A percentile compares a stretch with the other conserved stretches of the same genome.
phyloP scores from a whole-genome alignment of 1,140 invertebrate species.

The Eriosoma lanigerum region DNA sequence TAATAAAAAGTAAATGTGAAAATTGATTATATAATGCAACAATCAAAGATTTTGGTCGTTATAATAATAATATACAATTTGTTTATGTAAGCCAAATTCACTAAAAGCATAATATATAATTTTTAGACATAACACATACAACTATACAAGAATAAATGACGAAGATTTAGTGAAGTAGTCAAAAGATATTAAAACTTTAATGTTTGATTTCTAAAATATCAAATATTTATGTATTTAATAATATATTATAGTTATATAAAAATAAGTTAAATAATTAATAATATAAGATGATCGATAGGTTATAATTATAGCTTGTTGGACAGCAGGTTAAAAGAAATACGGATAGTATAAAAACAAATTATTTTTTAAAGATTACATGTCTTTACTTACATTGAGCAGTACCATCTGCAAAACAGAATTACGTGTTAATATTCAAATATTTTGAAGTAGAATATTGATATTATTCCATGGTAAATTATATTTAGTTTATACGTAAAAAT shows the following conservation, averaged over 20 bases:
- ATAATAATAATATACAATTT: no score
- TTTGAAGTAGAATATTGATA: no score
- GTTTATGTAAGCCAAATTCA: neutral
- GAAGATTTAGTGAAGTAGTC: no score
- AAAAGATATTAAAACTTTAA: no score
- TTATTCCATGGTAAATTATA: no score
- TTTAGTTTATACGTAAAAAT: no score
- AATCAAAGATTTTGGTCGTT: no score
- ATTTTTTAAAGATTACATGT: slow-evolving; percentile 46
- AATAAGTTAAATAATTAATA: neutral
- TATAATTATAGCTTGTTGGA: neutral
- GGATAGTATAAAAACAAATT: slow-evolving; percentile 4
- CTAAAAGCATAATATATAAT: slow-evolving; percentile 13
- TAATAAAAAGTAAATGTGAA: no score
- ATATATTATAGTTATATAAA: neutral
- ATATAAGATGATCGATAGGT: neutral
- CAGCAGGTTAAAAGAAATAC: slow-evolving; percentile 11
- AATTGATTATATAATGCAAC: no score
- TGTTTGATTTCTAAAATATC: no score
- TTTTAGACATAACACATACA: neutral
- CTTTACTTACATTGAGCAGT: slow-evolving; percentile 52
- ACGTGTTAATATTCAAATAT: neutral
- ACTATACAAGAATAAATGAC: no score
- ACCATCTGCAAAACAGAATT: slow-evolving; percentile 49
- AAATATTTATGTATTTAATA: no score